Evolutionary conservation across 2,797 vertebrate genomes (phyloP).

Genomic region (Glossophaga mutica): DNA sequence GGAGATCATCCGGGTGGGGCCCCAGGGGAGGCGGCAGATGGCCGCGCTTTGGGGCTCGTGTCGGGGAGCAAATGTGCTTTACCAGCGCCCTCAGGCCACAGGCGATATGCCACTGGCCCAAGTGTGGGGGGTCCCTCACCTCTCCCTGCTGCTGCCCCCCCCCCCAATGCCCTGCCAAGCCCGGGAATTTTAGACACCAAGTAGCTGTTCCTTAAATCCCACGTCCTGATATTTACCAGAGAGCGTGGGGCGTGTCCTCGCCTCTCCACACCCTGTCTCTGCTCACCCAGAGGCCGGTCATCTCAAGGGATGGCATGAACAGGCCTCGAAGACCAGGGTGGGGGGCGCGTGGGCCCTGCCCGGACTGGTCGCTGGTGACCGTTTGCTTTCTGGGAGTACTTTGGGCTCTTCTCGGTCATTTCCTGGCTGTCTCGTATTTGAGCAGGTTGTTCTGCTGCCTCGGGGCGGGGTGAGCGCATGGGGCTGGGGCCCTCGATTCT

Average conservation of each 20-base stretch:
- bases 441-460: neutral
- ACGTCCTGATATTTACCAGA: neutral
- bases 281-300: neutral
- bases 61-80: neutral
- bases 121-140: neutral
- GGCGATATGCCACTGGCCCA: neutral
- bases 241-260: neutral
- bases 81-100: neutral
- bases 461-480: neutral
- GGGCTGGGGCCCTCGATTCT: neutral
- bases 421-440: neutral
- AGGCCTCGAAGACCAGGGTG: neutral
- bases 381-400: neutral
- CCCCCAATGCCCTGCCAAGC: no score
- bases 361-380: neutral
- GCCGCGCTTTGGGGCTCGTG: neutral
- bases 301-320: no score
- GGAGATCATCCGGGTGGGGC: neutral
- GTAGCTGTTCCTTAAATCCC: neutral
- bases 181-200: neutral
- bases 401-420: neutral
- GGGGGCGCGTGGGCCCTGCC: rapidly evolving
- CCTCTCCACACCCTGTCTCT: neutral
- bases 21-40: neutral
- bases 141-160: neutral